phyloP scores from a whole-genome alignment of 2,888 invertebrate species.

The Melanostoma mellinum region DNA sequence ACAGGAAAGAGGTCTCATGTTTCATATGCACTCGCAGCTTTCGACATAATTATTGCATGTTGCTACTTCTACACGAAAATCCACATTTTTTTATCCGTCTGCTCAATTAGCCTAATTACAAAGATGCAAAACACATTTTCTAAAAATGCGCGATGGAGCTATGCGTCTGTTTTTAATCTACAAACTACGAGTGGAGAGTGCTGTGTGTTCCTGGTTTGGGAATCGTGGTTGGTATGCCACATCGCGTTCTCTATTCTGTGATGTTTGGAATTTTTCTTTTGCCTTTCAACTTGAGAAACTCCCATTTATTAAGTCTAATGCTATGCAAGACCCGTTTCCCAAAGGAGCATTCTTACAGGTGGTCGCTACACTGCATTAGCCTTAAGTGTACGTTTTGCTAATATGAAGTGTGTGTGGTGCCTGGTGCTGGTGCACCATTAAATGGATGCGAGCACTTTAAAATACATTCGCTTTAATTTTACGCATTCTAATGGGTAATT shows the following conservation, averaged over 20 bases:
- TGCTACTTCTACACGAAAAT: background rate
- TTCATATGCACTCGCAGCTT: slow-evolving; percentile 5
- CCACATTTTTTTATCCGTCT: slow-evolving; percentile 17
- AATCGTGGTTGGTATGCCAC: slow-evolving; percentile 6
- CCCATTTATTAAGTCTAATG: slow-evolving; percentile 20
- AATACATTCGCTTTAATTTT: slow-evolving; percentile 44
- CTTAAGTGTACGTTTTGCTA: slow-evolving; percentile 24
- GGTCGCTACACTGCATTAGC: slow-evolving; percentile 48
- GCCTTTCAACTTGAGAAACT: slow-evolving; percentile 17
- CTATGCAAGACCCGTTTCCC: slow-evolving; percentile 9
- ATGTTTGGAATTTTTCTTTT: slow-evolving; percentile 19
- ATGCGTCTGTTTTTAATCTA: slow-evolving; percentile 61
- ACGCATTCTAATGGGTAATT: slow-evolving; percentile 43
- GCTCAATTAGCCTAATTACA: slow-evolving; percentile 65
- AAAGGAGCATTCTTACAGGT: slow-evolving; percentile 43
- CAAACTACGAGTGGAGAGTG: slow-evolving; percentile 25
- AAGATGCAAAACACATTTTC: slow-evolving; percentile 67
- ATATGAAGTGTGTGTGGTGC: slow-evolving; percentile 19
- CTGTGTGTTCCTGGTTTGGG: slow-evolving; percentile 55
- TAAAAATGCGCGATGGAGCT: slow-evolving; percentile 7
- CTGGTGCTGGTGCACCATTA: slow-evolving; percentile 35
- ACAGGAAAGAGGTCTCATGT: slow-evolving; percentile 30
- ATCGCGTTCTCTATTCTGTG: slow-evolving; percentile 21
- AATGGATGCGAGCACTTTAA: slow-evolving; percentile 54
- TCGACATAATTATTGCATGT: slow-evolving; percentile 26